phyloP scores from a whole-genome alignment of 2,888 invertebrate genomes.

The Conops quadrifasciatus region DNA sequence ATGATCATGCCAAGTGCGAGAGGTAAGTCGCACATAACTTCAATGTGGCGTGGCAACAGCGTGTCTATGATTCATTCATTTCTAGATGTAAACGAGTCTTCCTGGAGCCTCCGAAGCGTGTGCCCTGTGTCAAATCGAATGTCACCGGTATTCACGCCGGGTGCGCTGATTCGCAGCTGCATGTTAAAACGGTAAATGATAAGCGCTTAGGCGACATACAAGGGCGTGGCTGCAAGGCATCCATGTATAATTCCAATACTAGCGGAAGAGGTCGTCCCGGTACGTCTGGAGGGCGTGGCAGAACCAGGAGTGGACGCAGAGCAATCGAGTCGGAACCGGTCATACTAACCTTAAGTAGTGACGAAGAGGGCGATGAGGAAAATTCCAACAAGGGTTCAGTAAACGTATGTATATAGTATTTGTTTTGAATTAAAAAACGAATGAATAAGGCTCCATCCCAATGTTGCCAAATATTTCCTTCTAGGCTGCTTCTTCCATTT shows the following conservation, averaged over 20 bases:
- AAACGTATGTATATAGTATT: conserved; percentile 52
- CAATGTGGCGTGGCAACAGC: background rate
- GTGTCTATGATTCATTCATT: conserved; percentile 44
- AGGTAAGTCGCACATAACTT: conserved; percentile 51
- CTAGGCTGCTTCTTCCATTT: conserved; percentile 43
- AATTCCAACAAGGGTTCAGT: conserved; percentile 49
- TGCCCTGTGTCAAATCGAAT: conserved; percentile 52
- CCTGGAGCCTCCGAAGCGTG: conserved; percentile 75
- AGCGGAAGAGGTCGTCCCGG: conserved; percentile 49
- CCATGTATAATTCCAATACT: conserved; percentile 40
- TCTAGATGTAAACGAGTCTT: conserved; percentile 73
- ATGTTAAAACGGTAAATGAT: conserved; percentile 51
- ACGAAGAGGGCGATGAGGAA: conserved; percentile 70
- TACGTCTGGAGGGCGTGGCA: conserved; percentile 58
- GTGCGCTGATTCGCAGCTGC: conserved; percentile 37
- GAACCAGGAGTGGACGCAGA: conserved; percentile 61
- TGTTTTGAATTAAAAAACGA: too few species aligned
- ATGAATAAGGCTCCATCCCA: background rate
- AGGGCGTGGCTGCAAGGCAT: conserved; percentile 32
- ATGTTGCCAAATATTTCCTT: conserved; percentile 31
- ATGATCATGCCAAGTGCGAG: conserved; percentile 82
- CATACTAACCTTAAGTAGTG: conserved; percentile 75
- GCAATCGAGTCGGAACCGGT: conserved; percentile 74
- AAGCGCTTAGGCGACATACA: conserved; percentile 45
- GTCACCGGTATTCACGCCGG: conserved; percentile 36